Base-by-base conservation (phyloP, 2,888 invertebrate species). In the Malthinus seriepunctatus region DNA sequence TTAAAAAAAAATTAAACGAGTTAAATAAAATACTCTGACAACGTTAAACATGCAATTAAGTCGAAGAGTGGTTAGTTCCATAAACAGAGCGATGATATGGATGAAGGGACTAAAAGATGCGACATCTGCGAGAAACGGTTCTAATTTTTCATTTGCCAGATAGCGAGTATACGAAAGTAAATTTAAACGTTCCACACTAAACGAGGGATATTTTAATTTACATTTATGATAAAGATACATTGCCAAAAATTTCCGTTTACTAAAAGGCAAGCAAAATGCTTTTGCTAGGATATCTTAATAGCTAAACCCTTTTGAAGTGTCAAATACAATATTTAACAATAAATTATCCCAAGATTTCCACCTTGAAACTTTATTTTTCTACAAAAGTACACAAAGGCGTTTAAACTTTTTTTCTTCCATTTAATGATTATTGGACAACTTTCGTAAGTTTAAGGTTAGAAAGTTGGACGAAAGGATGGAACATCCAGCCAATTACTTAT, bases 1-100 rank as follows among this genome's bases (percentile, higher is more conserved):
- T 39, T 51, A 50, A 51, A 56, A 39, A 37, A 32, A 56, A 51
- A 56, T 14, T 48, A 49, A 60, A 56, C 50, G 55, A 35, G 38
- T 51, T 44, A 51, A 51, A 51, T 51, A 51, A 60, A 60, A 55
- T 44, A 48, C 42, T 42, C 42, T 31, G 52, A 54, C 50, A 48
- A 54, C 59, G 31, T 54, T 59, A 59, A 54, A 59, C 58, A 53
- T 51, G 59, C 54, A 59, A 59, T 59, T 59, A 59, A 59, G 47
- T 50, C 49, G n/a, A 44, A 45, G 50, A 59, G 59, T 52, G 52
- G 50, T 59, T 59, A 49, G 53, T 59, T 59, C 44, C 49, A 50
- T 54, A 54, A 54, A 44, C 54, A 39, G 45, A 50, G 32, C 33
- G 23, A 39, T 37, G 50, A 58, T 50, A 31, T 35, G 52, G 58